phyloP scores from a whole-genome alignment of 2,113 vertebrate species.

The Semicossyphus pulcher region DNA sequence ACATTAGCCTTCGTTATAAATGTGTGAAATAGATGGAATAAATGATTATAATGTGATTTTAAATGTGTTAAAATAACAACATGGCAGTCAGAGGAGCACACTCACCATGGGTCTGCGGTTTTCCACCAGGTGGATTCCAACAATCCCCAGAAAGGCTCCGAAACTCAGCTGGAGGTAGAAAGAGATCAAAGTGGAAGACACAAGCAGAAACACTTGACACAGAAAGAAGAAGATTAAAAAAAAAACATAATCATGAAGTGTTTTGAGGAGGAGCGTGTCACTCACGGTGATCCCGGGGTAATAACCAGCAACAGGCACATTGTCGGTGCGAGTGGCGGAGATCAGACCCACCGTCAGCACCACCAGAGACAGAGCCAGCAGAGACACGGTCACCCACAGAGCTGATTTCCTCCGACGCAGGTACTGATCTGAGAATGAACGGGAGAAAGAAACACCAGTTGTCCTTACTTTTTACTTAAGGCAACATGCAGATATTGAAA shows the following conservation, averaged over 20 bases:
- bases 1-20: no score
- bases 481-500: neutral
- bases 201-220: neutral
- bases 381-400: conserved; percentile 86
- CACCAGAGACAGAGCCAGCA: conserved; percentile 87
- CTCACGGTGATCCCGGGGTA: conserved; percentile 96
- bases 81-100: conserved; percentile 8
- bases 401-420: conserved; percentile 87
- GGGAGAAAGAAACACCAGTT: neutral
- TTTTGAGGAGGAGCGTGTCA: neutral
- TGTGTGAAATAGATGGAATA: neutral
- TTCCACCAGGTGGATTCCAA: conserved; percentile 92
- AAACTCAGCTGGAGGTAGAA: conserved; percentile 89
- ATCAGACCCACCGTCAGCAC: conserved; percentile 90
- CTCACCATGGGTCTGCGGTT: conserved; percentile 96
- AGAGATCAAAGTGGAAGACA: conserved; percentile 2
- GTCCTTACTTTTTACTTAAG: neutral
- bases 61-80: neutral
- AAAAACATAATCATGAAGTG: neutral
- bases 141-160: conserved; percentile 92
- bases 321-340: conserved; percentile 91
- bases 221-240: neutral
- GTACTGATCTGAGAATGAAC: conserved; percentile 81
- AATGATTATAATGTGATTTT: neutral
- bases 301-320: conserved; percentile 92